Evolutionary conservation across 2,888 invertebrate species (phyloP).

Genomic region (Latheticus oryzae): DNA sequence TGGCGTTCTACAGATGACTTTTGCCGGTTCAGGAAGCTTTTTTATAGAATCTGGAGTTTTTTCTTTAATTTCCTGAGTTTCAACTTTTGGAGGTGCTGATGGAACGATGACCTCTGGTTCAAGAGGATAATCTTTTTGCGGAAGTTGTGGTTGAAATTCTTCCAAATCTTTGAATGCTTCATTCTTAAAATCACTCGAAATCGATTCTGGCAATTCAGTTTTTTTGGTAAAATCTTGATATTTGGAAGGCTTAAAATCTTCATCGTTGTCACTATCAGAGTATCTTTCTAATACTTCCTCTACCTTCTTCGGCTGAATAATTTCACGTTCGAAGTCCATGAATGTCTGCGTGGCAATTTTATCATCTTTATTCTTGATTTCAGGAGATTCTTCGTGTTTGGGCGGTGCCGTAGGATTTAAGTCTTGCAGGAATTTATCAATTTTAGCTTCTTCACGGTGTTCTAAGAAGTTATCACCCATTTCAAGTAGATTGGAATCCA

Average conservation of each 20-base stretch:
- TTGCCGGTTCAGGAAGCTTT: slow-evolving; percentile 27
- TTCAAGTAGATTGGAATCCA: slow-evolving; percentile 61
- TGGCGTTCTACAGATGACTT: slow-evolving; percentile 49
- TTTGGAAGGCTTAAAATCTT: slow-evolving; percentile 62
- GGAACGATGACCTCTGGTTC: slow-evolving; percentile 40
- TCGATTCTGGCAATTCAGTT: slow-evolving; percentile 44
- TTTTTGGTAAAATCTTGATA: slow-evolving; percentile 51
- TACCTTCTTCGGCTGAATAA: slow-evolving; percentile 37
- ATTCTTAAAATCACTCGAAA: slow-evolving; percentile 44
- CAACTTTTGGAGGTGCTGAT: slow-evolving; percentile 35
- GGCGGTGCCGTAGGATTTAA: slow-evolving; percentile 47
- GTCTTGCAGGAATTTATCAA: slow-evolving; percentile 59
- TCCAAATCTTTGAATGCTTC: slow-evolving; percentile 58
- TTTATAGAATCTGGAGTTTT: slow-evolving; percentile 41
- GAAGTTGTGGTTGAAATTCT: slow-evolving; percentile 50
- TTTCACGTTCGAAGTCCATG: slow-evolving; percentile 59
- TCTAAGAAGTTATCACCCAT: slow-evolving; percentile 62
- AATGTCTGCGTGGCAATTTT: slow-evolving; percentile 57
- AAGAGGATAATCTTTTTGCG: slow-evolving; percentile 35
- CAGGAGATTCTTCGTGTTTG: slow-evolving; percentile 42
- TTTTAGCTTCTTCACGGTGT: slow-evolving; percentile 58
- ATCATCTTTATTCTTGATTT: slow-evolving; percentile 47
- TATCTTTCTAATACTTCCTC: slow-evolving; percentile 68
- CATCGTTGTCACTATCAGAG: slow-evolving; percentile 68
- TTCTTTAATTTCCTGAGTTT: slow-evolving; percentile 39